Evolutionary conservation across 2,888 invertebrate genomes (phyloP).

Genomic region (Cyrtodaria siliqua): DNA sequence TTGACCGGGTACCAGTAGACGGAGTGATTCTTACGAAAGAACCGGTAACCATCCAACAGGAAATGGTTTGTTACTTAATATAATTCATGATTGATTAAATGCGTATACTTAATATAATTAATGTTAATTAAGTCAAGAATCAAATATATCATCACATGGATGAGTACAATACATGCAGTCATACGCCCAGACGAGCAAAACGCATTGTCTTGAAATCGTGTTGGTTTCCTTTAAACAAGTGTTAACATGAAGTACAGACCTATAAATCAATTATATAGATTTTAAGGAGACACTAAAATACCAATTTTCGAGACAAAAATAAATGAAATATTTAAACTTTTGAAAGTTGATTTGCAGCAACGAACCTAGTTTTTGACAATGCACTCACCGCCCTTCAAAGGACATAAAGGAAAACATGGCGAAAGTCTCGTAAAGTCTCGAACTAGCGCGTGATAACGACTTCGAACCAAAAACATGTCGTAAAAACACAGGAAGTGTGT

Average conservation of each 20-base stretch:
- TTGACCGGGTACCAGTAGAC: no score
- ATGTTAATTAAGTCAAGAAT: no score
- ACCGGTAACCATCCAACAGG: no score
- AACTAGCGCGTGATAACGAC: conserved; percentile 54
- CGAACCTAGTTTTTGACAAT: conserved; percentile 48
- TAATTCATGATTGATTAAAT: no score
- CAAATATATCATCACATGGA: no score
- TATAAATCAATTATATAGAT: conserved; percentile 22
- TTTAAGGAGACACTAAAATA: conserved; percentile 23
- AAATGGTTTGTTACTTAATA: no score
- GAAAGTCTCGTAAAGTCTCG: conserved; percentile 52
- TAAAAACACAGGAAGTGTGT: conserved; percentile 55
- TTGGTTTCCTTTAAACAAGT: no score
- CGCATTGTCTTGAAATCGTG: no score
- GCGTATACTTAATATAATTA: no score
- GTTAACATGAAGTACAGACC: conserved; percentile 15
- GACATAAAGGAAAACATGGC: conserved; percentile 44
- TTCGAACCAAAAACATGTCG: conserved; percentile 49
- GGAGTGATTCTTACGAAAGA: no score
- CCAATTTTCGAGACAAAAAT: conserved; percentile 13
- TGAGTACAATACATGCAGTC: no score
- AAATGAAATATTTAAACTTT: conserved; percentile 1
- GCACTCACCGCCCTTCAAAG: conserved; percentile 39
- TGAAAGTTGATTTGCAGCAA: conserved; percentile 46
- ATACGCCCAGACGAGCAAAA: no score